Evolutionary conservation across 2,797 vertebrate genomes (phyloP), one percentile per base, ranked within the genome.

Genomic region (Lindbergichthys nudifrons): DNA sequence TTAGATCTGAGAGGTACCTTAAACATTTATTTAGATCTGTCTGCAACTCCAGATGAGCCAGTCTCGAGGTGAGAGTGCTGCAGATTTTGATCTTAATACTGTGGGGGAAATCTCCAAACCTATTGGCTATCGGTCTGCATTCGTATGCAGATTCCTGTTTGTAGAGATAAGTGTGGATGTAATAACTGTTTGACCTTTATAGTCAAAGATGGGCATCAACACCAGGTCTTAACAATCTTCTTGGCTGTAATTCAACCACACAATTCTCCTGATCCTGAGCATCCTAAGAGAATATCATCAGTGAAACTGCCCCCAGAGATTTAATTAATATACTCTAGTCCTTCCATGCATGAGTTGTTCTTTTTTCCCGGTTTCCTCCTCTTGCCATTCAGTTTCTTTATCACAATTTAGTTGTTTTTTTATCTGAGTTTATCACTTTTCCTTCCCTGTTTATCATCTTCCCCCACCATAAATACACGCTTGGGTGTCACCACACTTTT

Each of bases 51-150:
- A 5, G 62, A 59, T 48, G 26, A 71, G 39, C 36, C 6, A 4
- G 62, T 69, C 46, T 62, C 0, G 26, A 62, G 69, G 77, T 45
- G 43, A 73, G 39, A 3, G 58, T 10, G 51, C 52, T 26, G 0
- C 42, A 51, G 50, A 62, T 70, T 75, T 73, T 70, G 48, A 81
- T 81, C 46, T 69, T 57, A 48, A 65, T 52, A 50, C 56, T n/a
- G 51, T 7, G 32, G 32, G 32, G 6, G 8, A 36, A 36, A 36
- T 36, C 32, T 36, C 32, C 32, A 36, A 36, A 36, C 8, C 32
- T 2, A 9, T 36, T 2, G 32, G 32, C 32, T 1, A 6, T 8
- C 32, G 32, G 32, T 36, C 7, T 36, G 32, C 32, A 36, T 36
- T 36, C 7, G 32, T 36, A 36, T 36, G 32, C 32, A 36, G 32